Evolutionary conservation across 2,888 invertebrate species (phyloP), one percentile per base, ranked within the genome.

Genomic region (Pandemis heparana): DNA sequence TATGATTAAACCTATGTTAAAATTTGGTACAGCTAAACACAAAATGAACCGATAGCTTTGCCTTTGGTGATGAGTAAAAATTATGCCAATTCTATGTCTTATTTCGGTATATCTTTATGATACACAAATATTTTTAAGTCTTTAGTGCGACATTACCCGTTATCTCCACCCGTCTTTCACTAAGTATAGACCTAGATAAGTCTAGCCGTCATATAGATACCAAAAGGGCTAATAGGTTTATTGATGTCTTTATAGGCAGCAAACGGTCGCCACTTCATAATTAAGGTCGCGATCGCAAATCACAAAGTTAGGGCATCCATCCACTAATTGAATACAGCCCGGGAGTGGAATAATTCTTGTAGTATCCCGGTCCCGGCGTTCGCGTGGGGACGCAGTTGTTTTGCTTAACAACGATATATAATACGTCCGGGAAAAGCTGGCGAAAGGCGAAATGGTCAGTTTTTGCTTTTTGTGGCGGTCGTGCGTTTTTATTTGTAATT

Each of bases 331-430:
- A 73, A 73, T 73, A 69, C 16, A 73, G 39, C 73, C 73, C 73
- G 41, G n/a, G 73, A 51, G 73, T 60, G 32, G 41, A 73, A 73
- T 73, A 73, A 69, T 41, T 73, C 60, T 63, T 62, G 69, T 51
- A 46, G 39, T 63, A 73, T 73, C 69, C 18, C 43, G 64, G 56
- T 16, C 32, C 60, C 56, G 43, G 43, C 43, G 64, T 69, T 64
- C 73, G 48, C 66, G 43, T 38, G 18, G 53, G 65, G 68, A 53
- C 72, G n/a, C 69, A 64, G 69, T 73, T 73, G 73, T 73, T 73
- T 73, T 73, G 73, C 69, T 69, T 73, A 68, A 73, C 69, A 39
- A 73, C 69, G 73, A 73, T 73, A 73, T 73, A 73, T 73, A 73
- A 73, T 64, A 73, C 73, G 41, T 59, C 51, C 41, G 69, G 73